These are phyloP conservation scores for Brachirus orientalis DNA, from an alignment of 2,113 vertebrate genomes.

Conservation along the genomic window DNA sequence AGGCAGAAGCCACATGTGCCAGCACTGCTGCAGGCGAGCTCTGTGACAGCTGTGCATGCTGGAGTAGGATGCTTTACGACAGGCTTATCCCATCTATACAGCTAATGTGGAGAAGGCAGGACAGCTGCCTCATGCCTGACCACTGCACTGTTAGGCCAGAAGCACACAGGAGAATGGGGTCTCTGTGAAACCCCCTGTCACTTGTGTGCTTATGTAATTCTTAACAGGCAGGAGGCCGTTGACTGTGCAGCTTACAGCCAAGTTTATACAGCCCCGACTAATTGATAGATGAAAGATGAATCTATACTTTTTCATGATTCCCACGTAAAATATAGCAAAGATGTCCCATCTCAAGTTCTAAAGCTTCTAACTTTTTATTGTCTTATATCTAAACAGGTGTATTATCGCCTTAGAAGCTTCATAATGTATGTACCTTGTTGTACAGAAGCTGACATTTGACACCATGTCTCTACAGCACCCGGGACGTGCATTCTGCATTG, in stretches of 20 bases:
- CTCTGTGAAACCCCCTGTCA: constrained; percentile 63
- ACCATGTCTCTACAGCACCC: no score
- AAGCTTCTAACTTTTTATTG: no score
- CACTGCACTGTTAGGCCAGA: constrained; percentile 22
- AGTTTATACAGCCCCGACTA: constrained; percentile 5
- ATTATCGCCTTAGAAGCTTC: no score
- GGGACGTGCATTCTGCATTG: no score
- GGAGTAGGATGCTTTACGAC: constrained; percentile 55
- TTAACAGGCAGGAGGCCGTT: constrained; percentile 42
- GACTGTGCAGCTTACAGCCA: constrained; percentile 27
- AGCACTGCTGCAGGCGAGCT: constrained; percentile 52
- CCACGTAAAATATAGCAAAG: no score
- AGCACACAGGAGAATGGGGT: constrained; percentile 60
- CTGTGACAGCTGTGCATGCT: constrained; percentile 62
- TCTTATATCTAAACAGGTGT: no score
- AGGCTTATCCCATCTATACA: constrained; percentile 65
- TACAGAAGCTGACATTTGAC: no score
- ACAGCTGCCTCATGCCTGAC: constrained; percentile 72
- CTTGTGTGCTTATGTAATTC: constrained; percentile 59
- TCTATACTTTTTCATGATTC: background rate
- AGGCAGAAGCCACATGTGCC: constrained; percentile 67
- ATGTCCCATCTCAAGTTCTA: no score
- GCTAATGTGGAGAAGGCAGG: constrained; percentile 60
- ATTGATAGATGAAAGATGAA: constrained; percentile 24
- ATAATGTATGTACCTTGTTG: no score